Evolutionary conservation across 2,797 vertebrate genomes (phyloP), one percentile per base, ranked within the genome.

Genomic region (Chelonia mydas): DNA sequence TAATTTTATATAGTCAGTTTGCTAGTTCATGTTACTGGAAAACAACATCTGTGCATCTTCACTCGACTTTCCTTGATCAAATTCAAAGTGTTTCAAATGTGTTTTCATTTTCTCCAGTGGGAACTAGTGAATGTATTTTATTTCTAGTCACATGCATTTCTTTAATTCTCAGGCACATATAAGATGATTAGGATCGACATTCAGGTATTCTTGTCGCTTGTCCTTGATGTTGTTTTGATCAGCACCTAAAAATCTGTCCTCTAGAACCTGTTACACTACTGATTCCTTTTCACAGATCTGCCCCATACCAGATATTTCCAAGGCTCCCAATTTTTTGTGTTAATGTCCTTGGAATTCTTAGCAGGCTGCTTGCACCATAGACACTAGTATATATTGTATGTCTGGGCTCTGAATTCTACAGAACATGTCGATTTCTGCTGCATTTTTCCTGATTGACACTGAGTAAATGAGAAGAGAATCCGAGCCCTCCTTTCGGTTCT

Each of bases 191-290:
- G 57, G 28, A 59, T n/a, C 65, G 2, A 49, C 45, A 28, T 15
- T 7, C 57, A 28, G 54, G 15, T 59, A 57, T 17, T 28, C 27
- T 87, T n/a, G 19, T 45, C 51, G 68, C 27, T 65, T 19, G 41
- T 87, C 37, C 61, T 16, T 37, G 2, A 49, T 61, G 31, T 21
- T 28, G 31, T 27, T 68, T 68, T 21, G 16, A 25, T 17, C 77
- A 45, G 57, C 50, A 51, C 53, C 33, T 2, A 65, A n/a, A 53
- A 92, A 79, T 16, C 41, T 19, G 0, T 57, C 19, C 27, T 9
- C n/a, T 8, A 79, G 72, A n/a, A 27, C 1, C 49, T 21, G 1
- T 47, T 88, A 61, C 74, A 25, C 37, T 2, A 5, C 6, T 0
- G 28, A 77, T 81, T 13, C 13, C 0, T 1, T 9, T 49, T 6